A percentile compares a stretch with the other conserved stretches of the same genome.
Conservation (phyloP, 2,113 vertebrate genomes). For the Thamnophis sirtalis region DNA sequence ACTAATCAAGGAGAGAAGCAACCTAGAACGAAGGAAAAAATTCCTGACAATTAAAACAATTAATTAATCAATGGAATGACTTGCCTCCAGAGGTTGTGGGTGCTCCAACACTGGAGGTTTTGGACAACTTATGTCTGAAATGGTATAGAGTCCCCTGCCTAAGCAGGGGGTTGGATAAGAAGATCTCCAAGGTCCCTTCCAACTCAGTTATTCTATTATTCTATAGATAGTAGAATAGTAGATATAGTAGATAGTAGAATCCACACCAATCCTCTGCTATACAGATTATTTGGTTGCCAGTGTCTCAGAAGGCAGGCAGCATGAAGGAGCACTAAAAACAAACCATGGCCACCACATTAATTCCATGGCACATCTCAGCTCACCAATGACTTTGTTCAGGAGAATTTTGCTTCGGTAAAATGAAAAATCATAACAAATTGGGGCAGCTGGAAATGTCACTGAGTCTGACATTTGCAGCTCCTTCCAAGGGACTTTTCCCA, state of each 20-base stretch:
- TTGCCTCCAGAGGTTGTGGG: not conserved
- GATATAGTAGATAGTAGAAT: not conserved
- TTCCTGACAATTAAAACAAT: not conserved
- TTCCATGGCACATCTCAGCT: slow-evolving; percentile 7
- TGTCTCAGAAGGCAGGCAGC: not conserved
- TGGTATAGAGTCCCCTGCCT: not conserved
- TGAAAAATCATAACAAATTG: slow-evolving; percentile 33
- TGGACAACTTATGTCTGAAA: not conserved
- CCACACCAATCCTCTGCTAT: not conserved
- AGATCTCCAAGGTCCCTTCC: not conserved
- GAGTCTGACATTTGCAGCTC: slow-evolving; percentile 15
- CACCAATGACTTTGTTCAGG: not conserved
- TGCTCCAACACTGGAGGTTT: not conserved
- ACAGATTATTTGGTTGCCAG: not conserved
- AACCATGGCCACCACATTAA: not conserved
- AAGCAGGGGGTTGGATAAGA: not conserved
- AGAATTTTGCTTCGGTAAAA: slow-evolving; percentile 20
- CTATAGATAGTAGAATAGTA: not conserved
- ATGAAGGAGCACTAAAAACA: slow-evolving; percentile 2
- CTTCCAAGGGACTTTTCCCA: not conserved
- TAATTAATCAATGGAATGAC: not conserved
- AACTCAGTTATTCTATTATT: not conserved
- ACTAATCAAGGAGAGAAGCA: not conserved
- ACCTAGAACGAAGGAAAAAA: not conserved
- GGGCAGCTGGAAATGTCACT: slow-evolving; percentile 21